Evolutionary conservation across 2,797 vertebrate genomes (phyloP).

Genomic region (Iguana delicatissima): DNA sequence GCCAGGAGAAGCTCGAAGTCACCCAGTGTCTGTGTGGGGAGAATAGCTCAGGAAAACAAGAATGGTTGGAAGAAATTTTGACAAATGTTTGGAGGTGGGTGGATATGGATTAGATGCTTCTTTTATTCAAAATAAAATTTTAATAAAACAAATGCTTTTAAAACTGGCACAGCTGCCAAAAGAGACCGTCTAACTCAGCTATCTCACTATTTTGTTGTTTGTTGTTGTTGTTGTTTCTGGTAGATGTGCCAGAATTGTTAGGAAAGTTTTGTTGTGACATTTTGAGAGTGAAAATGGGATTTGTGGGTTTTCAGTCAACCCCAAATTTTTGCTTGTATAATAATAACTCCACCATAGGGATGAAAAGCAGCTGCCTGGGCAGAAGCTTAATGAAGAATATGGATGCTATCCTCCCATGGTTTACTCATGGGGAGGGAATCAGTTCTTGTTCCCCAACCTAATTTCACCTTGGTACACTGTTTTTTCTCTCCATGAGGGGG

Average conservation of each 20-base stretch:
- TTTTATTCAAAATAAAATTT: not conserved
- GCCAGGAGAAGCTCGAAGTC: too few relatives aligned
- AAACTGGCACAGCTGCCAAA: not conserved
- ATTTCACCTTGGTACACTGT: not conserved
- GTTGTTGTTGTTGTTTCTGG: not conserved
- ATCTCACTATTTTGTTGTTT: not conserved
- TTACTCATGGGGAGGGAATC: not conserved
- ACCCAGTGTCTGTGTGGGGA: too few relatives aligned
- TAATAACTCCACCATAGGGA: not conserved
- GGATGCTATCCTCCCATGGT: not conserved
- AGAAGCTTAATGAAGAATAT: too few relatives aligned
- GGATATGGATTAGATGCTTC: not conserved
- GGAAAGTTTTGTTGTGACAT: not conserved
- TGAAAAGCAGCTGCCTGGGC: too few relatives aligned
- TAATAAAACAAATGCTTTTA: too few relatives aligned
- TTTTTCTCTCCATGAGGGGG: not conserved
- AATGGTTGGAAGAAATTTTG: not conserved
- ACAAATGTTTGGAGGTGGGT: not conserved
- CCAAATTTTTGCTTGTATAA: too few relatives aligned
- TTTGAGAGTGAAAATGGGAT: not conserved
- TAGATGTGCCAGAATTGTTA: not conserved
- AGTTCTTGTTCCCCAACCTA: too few relatives aligned
- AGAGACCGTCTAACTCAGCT: not conserved
- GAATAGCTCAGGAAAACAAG: too few relatives aligned
- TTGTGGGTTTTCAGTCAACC: not conserved